A percentile compares a stretch with the other conserved stretches of the same genome.
Conservation (phyloP, 2,888 invertebrate genomes). For the Scaptomyza reducta region DNA sequence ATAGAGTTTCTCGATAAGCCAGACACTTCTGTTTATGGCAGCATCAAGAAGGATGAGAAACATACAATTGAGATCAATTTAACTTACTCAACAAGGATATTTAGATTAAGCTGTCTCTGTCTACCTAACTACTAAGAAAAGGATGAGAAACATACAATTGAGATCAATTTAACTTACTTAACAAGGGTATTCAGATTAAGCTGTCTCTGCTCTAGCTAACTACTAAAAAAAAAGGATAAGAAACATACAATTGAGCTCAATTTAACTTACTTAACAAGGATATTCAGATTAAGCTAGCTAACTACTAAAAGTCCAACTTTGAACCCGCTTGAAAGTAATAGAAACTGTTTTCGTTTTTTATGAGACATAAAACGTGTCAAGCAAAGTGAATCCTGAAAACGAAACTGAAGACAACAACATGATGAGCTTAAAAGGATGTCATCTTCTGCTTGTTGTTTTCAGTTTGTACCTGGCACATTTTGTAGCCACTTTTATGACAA, state of each 20-base stretch:
- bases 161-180: neutral
- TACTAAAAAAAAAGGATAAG: too few relatives aligned
- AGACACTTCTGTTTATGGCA: neutral
- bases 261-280: too few relatives aligned
- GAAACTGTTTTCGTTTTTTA: neutral
- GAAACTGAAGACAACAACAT: neutral
- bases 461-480: constrained; percentile 60
- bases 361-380: neutral
- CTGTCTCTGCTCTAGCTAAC: too few relatives aligned
- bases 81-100: too few relatives aligned
- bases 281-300: too few relatives aligned
- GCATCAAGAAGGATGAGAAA: neutral
- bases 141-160: neutral
- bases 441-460: neutral
- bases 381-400: neutral
- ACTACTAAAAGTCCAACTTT: neutral
- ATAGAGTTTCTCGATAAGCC: constrained; percentile 5
- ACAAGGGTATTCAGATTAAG: too few relatives aligned
- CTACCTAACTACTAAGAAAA: too few relatives aligned
- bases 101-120: too few relatives aligned
- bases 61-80: neutral
- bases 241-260: neutral
- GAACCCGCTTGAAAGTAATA: neutral
- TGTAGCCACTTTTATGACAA: constrained; percentile 78
- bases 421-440: constrained; percentile 9